Evolutionary conservation across 2,888 invertebrate genomes (phyloP), one percentile per base, ranked within the genome.

Genomic region (Dryococelus australis): DNA sequence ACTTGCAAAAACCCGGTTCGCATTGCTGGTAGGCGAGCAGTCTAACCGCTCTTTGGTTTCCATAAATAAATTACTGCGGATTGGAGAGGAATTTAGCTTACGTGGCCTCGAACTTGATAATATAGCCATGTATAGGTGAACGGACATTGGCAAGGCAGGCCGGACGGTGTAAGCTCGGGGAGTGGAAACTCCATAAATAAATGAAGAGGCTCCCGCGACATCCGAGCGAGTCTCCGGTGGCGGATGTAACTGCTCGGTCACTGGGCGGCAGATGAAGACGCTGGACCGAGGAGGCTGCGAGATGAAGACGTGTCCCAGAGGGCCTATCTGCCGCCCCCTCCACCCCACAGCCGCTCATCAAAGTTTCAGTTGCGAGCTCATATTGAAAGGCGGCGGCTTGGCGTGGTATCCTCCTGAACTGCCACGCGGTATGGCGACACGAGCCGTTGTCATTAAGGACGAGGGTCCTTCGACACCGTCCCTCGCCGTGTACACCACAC

Each of bases 351-450:
- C 65, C 24, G n/a, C 65, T 65, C 65, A 65, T 65, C 65, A 65
- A 65, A n/a, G 65, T 65, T 65, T 65, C 65, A 65, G 65, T 65
- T n/a, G 65, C 65, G 65, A 65, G 65, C 65, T 65, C 65, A 65
- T 65, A 65, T 65, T 65, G 65, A 65, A 65, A 65, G 24, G 65
- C 65, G 65, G 24, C n/a, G 65, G 35, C 35, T 4, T 35, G 35
- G 35, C 4, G n/a, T n/a, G n/a, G n/a, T n/a, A n/a, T 2, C 65
- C n/a, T 24, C 8, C 65, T 65, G 65, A 65, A 65, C 65, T 20
- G 65, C 65, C 24, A n/a, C n/a, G 16, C n/a, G n/a, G n/a, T 8
- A 8, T 65, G 65, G 65, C 65, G 65, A 65, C 65, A 65, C 65
- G 65, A 65, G n/a, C 65, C 65, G 35, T 2, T 24, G 65, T 65